phyloP scores from a whole-genome alignment of 2,113 vertebrate genomes.

The Ailuropoda melanoleuca region DNA sequence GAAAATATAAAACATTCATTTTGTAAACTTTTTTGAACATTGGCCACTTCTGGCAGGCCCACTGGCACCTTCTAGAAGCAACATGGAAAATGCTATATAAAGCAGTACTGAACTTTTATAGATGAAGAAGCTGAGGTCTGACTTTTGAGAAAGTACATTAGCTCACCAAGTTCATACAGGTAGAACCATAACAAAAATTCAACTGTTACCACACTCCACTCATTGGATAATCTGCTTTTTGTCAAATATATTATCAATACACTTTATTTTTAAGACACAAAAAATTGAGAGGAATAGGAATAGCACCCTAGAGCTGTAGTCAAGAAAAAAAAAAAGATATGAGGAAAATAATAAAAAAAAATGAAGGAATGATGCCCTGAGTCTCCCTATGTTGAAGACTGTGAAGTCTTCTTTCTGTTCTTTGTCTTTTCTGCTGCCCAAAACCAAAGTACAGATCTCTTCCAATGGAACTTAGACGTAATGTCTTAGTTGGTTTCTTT shows the following conservation, averaged over 20 bases:
- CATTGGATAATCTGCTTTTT: neutral
- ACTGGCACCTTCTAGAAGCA: neutral
- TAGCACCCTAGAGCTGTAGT: neutral
- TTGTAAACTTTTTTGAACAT: neutral
- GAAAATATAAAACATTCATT: neutral
- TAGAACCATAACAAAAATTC: neutral
- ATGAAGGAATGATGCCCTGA: neutral
- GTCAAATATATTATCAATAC: neutral
- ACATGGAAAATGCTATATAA: neutral
- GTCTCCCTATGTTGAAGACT: neutral
- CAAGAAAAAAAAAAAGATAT: neutral
- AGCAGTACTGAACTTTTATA: neutral
- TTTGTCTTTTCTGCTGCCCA: neutral
- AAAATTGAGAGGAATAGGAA: neutral
- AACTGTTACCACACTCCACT: neutral
- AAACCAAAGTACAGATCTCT: neutral
- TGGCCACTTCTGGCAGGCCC: neutral
- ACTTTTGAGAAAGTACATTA: neutral
- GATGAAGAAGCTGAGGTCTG: neutral
- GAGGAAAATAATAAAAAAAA: neutral
- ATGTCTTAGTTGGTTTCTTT: neutral
- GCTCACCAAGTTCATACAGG: neutral
- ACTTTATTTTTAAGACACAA: neutral
- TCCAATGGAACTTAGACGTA: neutral
- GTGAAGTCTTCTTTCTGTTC: neutral